Evolutionary conservation across 2,797 vertebrate species (phyloP).

Genomic region (Peromyscus nudipes): DNA sequence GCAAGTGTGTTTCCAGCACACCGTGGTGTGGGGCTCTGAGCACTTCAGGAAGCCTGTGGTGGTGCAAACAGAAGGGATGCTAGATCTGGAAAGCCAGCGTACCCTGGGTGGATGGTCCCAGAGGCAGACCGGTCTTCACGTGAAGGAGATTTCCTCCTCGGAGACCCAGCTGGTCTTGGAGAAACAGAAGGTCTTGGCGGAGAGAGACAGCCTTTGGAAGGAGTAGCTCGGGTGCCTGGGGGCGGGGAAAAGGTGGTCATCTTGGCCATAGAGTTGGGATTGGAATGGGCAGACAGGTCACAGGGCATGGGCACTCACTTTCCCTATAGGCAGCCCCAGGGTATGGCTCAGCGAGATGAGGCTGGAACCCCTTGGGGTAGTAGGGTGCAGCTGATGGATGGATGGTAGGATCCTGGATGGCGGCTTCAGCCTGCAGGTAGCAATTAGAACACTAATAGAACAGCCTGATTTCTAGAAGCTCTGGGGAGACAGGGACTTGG

Average conservation of each 20-base stretch:
- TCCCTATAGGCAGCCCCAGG: conserved; percentile 72
- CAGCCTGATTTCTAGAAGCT: neutral
- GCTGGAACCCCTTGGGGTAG: conserved; percentile 51
- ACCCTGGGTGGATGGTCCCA: conserved; percentile 69
- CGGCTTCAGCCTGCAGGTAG: conserved; percentile 32
- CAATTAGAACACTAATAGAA: neutral
- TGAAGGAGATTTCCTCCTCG: conserved; percentile 51
- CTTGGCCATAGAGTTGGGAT: neutral
- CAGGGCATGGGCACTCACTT: conserved; percentile 65
- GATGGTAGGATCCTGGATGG: conserved; percentile 70
- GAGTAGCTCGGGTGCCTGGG: conserved; percentile 81
- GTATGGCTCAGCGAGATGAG: conserved; percentile 57
- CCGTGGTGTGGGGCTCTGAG: neutral
- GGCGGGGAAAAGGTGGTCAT: neutral
- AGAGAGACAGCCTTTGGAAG: conserved; percentile 74
- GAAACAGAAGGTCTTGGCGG: conserved; percentile 78
- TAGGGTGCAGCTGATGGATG: conserved; percentile 76
- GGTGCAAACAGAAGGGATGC: neutral
- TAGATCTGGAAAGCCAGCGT: neutral
- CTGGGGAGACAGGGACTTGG: neutral
- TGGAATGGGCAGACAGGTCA: neutral
- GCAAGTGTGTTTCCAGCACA: neutral
- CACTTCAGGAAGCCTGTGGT: neutral
- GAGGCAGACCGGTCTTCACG: conserved; percentile 58
- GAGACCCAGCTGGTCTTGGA: conserved; percentile 73